Percentiles rank a stretch among this genome's conserved stretches.
phyloP scores from a whole-genome alignment of 1,140 invertebrate species.

The Bathynomus jamesi region DNA sequence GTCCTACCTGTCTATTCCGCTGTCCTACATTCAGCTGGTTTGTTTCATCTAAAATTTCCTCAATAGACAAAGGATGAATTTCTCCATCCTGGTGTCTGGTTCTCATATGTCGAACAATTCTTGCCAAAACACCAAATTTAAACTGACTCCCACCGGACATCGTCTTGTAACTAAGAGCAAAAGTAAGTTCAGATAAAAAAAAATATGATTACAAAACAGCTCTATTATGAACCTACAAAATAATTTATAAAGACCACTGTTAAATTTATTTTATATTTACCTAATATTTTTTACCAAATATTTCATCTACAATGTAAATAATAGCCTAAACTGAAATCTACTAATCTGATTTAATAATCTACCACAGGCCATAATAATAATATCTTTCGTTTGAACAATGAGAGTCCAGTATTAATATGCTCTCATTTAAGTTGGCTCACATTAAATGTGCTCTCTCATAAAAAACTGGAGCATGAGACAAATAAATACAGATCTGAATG shows the following conservation, averaged over 20 bases:
- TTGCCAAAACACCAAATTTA: slow-evolving; percentile 88
- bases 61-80: slow-evolving; percentile 78
- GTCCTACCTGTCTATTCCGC: slow-evolving; percentile 70
- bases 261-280: background rate
- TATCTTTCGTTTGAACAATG: no score
- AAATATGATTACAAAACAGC: no score
- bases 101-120: slow-evolving; percentile 96
- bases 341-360: no score
- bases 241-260: background rate
- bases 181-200: background rate
- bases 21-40: slow-evolving; percentile 88
- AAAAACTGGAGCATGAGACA: no score
- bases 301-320: background rate
- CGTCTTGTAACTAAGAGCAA: slow-evolving; percentile 64
- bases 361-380: no score
- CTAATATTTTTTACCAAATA: background rate
- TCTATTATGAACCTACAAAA: background rate
- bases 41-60: slow-evolving; percentile 97
- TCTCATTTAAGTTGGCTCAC: no score
- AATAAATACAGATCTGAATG: no score
- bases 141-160: slow-evolving; percentile 80
- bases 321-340: background rate
- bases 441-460: no score
- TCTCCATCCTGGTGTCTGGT: slow-evolving; percentile 86
- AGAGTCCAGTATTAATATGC: no score